Base-by-base conservation (phyloP, 1,140 invertebrate species). In the Drosophila dunni region DNA sequence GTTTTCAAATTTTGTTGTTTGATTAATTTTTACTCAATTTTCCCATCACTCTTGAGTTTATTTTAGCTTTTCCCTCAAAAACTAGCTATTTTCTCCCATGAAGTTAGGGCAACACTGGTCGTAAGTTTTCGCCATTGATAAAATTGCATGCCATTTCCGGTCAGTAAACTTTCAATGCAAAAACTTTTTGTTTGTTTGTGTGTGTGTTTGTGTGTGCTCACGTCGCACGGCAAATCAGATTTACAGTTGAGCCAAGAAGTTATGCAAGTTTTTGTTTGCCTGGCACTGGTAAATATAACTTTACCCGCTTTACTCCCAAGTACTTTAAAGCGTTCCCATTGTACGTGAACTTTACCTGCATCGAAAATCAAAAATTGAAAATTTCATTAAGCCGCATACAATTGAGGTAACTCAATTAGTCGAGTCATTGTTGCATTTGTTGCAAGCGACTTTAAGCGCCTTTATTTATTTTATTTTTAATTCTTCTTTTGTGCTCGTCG, bases 111-210 rank as follows among this genome's bases (percentile, higher is more conserved):
- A 29, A 29, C 24, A 29, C 24, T 29, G 24, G 24, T 6, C 3
- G 24, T 6, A 4, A 29, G 24, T 29, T 61, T 53, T 40, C 11
- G 61, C 60, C 76, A 75, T 78, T 88, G 84, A 83, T 89, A 83
- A 89, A 88, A 83, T 78, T 83, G 79, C 77, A 89, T 75, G 83
- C 84, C 83, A 80, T 83, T 88, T 88, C 79, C 84, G 83, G 83
- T 89, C 84, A 89, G 69, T 88, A 88, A 88, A 88, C 83, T 88
- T 89, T 69, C 67, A 64, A 75, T 79, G 68, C 34, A 68, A 56
- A 78, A 88, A 83, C 53, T 69, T 88, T 73, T 81, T 54, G 7
- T 10, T 24, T 38, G 44, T 17, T 24, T 64, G 61, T 51, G 24
- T 74, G 56, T 75, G 64, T 61, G 54, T 29, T 0, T 13, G 56